phyloP scores from a whole-genome alignment of 2,888 invertebrate species.

The Myopa tessellatipennis region DNA sequence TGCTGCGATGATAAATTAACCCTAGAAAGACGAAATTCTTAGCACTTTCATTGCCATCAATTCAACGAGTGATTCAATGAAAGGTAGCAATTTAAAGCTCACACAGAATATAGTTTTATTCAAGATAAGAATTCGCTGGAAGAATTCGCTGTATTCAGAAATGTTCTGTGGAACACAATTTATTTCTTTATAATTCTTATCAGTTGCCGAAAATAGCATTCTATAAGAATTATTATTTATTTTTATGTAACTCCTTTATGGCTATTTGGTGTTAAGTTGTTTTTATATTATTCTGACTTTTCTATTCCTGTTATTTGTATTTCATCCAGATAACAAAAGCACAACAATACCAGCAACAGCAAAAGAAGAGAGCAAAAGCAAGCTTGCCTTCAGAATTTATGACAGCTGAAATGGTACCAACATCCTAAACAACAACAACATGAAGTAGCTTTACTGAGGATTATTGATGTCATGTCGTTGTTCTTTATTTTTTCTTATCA shows the following conservation, averaged over 20 bases:
- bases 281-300: slow-evolving; percentile 43
- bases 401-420: slow-evolving; percentile 47
- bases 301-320: not conserved
- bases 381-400: slow-evolving; percentile 46
- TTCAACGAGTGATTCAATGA: no score
- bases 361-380: slow-evolving; percentile 34
- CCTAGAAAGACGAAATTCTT: no score
- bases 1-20: slow-evolving; percentile 22
- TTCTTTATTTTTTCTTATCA: not conserved
- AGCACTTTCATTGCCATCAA: no score
- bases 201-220: no score
- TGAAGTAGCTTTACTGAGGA: slow-evolving; percentile 29
- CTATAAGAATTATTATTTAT: not conserved
- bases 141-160: no score
- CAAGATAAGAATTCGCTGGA: no score
- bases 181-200: no score
- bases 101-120: no score
- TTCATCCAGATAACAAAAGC: not conserved
- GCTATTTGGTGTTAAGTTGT: slow-evolving; percentile 46
- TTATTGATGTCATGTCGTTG: slow-evolving; percentile 39
- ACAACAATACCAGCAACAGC: slow-evolving; percentile 2
- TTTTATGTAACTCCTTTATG: not conserved
- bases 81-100: no score
- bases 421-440: slow-evolving; percentile 28
- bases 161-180: no score